Conservation (phyloP, 2,888 invertebrate genomes). For the Watsonalla binaria region DNA sequence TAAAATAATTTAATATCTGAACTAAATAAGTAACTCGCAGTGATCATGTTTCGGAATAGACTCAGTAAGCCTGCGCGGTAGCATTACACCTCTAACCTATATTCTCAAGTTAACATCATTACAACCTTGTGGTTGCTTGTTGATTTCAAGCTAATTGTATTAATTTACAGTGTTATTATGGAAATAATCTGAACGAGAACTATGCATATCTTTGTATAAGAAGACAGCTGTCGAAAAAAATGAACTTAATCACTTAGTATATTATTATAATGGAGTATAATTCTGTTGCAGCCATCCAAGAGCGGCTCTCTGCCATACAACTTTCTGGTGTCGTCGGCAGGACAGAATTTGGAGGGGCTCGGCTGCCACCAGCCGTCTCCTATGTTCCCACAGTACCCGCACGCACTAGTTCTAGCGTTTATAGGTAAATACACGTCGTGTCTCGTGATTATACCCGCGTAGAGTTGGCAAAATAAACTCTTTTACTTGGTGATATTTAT, state of each 20-base stretch:
- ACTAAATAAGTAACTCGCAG: not conserved
- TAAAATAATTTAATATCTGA: too few species aligned
- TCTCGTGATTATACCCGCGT: not conserved
- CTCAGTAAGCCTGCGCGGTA: not conserved
- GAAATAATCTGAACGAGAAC: too few species aligned
- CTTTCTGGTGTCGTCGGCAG: conserved; percentile 68
- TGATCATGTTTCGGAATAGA: not conserved
- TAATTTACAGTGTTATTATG: too few species aligned
- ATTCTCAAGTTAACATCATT: too few species aligned
- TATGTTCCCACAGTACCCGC: conserved; percentile 24
- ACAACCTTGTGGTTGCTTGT: too few species aligned
- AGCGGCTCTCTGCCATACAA: conserved; percentile 51
- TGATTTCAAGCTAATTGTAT: too few species aligned
- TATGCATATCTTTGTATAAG: too few species aligned
- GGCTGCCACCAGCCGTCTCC: conserved; percentile 63
- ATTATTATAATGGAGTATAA: not conserved
- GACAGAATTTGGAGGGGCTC: conserved; percentile 63
- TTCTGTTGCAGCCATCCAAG: conserved; percentile 2
- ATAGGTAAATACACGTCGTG: conserved; percentile 45
- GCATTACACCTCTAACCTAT: not conserved
- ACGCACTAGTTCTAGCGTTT: conserved; percentile 55
- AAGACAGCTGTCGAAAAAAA: too few species aligned
- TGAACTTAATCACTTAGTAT: too few species aligned
- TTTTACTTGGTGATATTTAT: too few species aligned
- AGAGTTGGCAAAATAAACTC: too few species aligned